Conservation (phyloP, 2,113 vertebrate species). For the Circaetus cinerascens region DNA sequence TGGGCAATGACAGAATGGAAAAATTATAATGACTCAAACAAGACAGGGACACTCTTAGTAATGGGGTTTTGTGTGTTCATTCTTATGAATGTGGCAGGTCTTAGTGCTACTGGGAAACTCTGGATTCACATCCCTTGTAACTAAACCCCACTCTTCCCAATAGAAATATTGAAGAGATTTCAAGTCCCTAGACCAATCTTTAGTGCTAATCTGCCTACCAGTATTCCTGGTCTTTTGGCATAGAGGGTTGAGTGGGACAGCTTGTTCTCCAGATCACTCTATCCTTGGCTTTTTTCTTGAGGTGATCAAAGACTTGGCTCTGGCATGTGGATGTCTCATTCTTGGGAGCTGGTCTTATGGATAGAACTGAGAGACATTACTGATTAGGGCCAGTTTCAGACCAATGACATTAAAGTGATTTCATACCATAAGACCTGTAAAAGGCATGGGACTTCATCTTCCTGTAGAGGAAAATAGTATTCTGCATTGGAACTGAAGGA, state of each 20-base stretch:
- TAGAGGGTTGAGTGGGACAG: not conserved
- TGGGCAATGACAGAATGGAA: constrained; percentile 60
- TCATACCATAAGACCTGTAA: not conserved
- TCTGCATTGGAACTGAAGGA: not conserved
- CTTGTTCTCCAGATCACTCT: not conserved
- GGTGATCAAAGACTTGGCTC: not conserved
- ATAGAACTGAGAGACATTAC: not conserved
- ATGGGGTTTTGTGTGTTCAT: not conserved
- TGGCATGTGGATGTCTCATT: not conserved
- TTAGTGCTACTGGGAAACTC: not conserved
- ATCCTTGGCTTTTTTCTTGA: not conserved
- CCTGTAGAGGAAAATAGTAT: not conserved
- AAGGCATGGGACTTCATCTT: not conserved
- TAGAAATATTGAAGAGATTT: not conserved
- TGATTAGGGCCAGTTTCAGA: not conserved
- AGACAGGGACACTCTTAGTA: not conserved
- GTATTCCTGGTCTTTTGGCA: not conserved
- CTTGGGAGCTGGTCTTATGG: not conserved
- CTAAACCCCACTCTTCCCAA: not conserved
- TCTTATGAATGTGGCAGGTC: not conserved
- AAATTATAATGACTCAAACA: constrained; percentile 33
- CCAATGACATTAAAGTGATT: not conserved
- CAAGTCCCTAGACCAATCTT: not conserved
- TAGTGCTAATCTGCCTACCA: not conserved
- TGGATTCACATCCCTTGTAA: not conserved